Conservation (phyloP, 2,797 vertebrate genomes). For the Esox lucius region DNA sequence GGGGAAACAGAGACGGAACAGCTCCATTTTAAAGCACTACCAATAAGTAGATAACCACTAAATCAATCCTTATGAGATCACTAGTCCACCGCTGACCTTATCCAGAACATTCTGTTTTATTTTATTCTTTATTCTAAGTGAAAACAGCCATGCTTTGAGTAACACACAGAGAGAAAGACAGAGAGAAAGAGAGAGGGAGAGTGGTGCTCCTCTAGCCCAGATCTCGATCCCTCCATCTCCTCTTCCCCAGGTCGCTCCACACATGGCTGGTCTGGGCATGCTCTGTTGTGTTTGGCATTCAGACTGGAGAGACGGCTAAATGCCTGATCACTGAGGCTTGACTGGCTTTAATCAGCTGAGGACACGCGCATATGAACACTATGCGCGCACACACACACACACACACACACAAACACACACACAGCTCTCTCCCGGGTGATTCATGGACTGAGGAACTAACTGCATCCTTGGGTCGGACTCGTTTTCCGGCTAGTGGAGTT, state of each 20-base stretch:
- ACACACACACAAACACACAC: conserved; percentile 1
- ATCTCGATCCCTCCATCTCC: not conserved
- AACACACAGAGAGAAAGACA: too few relatives aligned
- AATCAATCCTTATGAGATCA: not conserved
- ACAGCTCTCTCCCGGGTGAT: not conserved
- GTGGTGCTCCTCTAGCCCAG: not conserved
- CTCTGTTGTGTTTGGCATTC: conserved; percentile 74
- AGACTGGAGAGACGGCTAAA: conserved; percentile 65
- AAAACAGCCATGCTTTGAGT: not conserved
- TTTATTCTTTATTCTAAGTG: not conserved
- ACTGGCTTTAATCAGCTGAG: conserved; percentile 67
- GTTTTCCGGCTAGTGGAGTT: not conserved
- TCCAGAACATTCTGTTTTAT: not conserved
- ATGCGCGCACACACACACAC: conserved; percentile 9
- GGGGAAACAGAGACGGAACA: not conserved
- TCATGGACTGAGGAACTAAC: not conserved
- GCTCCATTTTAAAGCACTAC: not conserved
- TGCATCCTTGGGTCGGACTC: conserved; percentile 17
- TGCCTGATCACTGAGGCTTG: conserved; percentile 71
- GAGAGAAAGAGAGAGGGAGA: not conserved
- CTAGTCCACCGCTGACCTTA: not conserved
- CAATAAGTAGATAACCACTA: not conserved
- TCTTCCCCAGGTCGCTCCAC: conserved; percentile 32
- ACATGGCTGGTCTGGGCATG: conserved; percentile 68
- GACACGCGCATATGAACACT: conserved; percentile 47